phyloP scores from a whole-genome alignment of 2,113 vertebrate species.

The Diphyllodes magnificus region DNA sequence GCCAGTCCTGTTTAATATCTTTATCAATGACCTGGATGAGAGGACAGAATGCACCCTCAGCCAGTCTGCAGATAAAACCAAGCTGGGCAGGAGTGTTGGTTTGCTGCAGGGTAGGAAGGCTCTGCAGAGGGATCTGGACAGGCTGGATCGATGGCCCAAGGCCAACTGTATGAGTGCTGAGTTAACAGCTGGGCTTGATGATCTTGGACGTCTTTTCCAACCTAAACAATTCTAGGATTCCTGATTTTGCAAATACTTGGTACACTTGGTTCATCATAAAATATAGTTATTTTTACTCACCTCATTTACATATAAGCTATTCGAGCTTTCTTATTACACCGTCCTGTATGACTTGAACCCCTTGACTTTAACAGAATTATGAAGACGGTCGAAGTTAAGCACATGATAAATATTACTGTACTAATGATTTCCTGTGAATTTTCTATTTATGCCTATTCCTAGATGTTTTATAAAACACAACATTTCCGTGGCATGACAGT shows the following conservation, averaged over 20 bases:
- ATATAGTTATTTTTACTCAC: neutral
- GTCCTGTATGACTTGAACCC: neutral
- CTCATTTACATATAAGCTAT: neutral
- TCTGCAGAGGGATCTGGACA: neutral
- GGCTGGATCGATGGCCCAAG: accelerated
- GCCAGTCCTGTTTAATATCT: neutral
- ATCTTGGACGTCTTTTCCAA: neutral
- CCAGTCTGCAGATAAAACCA: neutral
- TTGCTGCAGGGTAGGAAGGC: neutral
- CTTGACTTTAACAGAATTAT: neutral
- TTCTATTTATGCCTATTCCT: neutral
- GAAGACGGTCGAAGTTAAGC: neutral
- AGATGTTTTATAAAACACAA: neutral
- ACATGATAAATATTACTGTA: neutral
- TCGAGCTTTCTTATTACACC: accelerated
- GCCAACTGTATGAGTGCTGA: too few species aligned
- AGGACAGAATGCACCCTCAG: accelerated
- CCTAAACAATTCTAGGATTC: neutral
- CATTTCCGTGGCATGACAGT: neutral
- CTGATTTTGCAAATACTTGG: neutral
- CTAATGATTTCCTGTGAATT: neutral
- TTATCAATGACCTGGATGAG: accelerated
- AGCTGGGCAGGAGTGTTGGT: neutral
- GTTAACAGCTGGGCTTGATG: neutral
- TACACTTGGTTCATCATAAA: neutral